These are phyloP conservation scores for Anser brachyrhynchus DNA, from an alignment of 2,113 vertebrate genomes.

Conservation along the genomic window DNA sequence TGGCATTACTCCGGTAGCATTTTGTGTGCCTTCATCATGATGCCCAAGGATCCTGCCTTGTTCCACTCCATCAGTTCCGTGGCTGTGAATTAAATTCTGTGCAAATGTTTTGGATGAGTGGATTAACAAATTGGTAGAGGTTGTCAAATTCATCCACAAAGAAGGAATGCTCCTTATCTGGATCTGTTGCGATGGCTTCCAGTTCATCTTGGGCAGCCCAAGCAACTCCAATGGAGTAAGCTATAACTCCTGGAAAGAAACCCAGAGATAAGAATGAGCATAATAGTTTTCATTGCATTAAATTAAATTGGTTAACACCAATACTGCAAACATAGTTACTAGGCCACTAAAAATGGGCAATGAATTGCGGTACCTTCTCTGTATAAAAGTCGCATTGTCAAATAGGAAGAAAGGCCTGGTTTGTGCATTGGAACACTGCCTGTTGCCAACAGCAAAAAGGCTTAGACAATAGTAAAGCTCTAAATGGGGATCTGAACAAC, in stretches of 20 bases:
- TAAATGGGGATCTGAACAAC: neutral
- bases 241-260: slow-evolving; percentile 87
- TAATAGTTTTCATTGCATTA: neutral
- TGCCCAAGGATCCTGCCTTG: neutral
- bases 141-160: slow-evolving; percentile 97
- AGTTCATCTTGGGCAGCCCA: slow-evolving; percentile 98
- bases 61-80: slow-evolving; percentile 82
- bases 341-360: neutral
- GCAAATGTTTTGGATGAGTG: slow-evolving; percentile 95
- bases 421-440: neutral
- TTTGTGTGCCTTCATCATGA: neutral
- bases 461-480: neutral
- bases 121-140: slow-evolving; percentile 88
- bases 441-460: neutral
- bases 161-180: slow-evolving; percentile 92
- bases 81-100: slow-evolving; percentile 97
- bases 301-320: neutral
- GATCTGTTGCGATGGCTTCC: slow-evolving; percentile 93
- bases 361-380: neutral
- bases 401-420: neutral
- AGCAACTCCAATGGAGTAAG: slow-evolving; percentile 91
- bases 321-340: neutral
- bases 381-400: neutral
- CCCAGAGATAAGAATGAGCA: neutral
- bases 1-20: neutral